phyloP scores from a whole-genome alignment of 2,888 invertebrate species.

The Arrhopalites spinosus region DNA sequence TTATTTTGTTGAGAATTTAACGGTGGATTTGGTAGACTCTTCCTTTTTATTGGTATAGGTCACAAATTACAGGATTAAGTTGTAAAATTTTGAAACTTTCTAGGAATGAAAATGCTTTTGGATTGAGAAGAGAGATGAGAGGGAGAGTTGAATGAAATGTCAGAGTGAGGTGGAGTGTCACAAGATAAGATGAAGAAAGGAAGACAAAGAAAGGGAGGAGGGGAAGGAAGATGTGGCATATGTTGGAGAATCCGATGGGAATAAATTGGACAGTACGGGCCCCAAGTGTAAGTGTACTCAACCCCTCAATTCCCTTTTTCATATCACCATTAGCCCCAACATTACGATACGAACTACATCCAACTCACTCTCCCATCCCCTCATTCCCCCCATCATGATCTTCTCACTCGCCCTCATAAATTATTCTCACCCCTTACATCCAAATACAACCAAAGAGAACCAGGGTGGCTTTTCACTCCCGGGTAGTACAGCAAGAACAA shows the following conservation, averaged over 20 bases:
- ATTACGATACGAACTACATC: not conserved
- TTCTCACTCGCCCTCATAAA: slow-evolving; percentile 22
- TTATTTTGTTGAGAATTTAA: too few species aligned
- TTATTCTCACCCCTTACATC: slow-evolving; percentile 20
- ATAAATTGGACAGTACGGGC: not conserved
- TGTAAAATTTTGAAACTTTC: too few species aligned
- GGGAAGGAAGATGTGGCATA: not conserved
- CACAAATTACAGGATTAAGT: too few species aligned
- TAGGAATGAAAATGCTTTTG: too few species aligned
- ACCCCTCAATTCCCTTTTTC: slow-evolving; percentile 5
- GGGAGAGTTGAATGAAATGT: not conserved
- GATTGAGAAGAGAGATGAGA: not conserved
- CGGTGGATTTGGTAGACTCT: too few species aligned
- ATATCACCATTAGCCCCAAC: not conserved
- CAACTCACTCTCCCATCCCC: not conserved
- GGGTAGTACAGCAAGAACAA: not conserved
- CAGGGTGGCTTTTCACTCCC: not conserved
- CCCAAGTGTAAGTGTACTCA: not conserved
- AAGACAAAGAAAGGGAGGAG: slow-evolving; percentile 6
- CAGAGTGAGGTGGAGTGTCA: not conserved
- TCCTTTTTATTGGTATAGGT: too few species aligned
- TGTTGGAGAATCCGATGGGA: too few species aligned
- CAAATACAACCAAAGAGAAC: not conserved
- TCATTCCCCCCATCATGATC: not conserved
- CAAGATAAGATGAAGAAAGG: slow-evolving; percentile 4